Percentiles rank a stretch among this genome's conserved stretches.
phyloP scores from a whole-genome alignment of 2,113 vertebrate species.

The Actinemys pallida region DNA sequence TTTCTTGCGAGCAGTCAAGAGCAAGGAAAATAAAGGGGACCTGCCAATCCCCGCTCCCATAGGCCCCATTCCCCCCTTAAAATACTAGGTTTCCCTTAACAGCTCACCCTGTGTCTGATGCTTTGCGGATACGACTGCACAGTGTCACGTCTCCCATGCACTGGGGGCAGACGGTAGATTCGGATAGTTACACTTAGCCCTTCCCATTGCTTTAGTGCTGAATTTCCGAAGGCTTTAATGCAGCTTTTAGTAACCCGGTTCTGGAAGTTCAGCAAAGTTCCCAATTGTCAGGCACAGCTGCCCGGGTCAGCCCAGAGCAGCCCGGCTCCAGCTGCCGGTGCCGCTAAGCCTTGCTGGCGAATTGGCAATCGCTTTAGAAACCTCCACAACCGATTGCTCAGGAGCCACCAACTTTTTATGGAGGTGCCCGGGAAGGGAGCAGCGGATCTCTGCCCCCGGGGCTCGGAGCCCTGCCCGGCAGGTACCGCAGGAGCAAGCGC shows the following conservation, averaged over 20 bases:
- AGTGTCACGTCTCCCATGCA: too few relatives aligned
- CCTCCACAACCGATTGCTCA: too few relatives aligned
- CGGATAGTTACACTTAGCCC: too few relatives aligned
- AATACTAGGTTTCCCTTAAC: not conserved
- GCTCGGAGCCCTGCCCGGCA: not conserved
- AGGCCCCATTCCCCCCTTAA: not conserved
- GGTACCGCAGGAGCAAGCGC: not conserved
- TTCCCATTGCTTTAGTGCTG: not conserved
- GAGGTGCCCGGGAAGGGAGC: not conserved
- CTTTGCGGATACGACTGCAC: too few relatives aligned
- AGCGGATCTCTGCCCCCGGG: not conserved
- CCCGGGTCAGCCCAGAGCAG: too few relatives aligned
- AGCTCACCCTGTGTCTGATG: not conserved
- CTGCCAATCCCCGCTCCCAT: not conserved
- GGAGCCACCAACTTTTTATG: too few relatives aligned
- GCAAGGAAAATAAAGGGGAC: not conserved
- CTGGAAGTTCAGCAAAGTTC: not conserved
- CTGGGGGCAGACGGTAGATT: too few relatives aligned
- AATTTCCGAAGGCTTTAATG: too few relatives aligned
- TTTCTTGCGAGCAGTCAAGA: not conserved
- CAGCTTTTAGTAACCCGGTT: not conserved
- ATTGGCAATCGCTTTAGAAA: too few relatives aligned
- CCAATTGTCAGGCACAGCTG: not conserved
- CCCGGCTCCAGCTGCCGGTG: too few relatives aligned
- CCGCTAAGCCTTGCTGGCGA: not conserved